Base-by-base conservation (phyloP, 1,140 invertebrate species). In the Penaeus indicus region DNA sequence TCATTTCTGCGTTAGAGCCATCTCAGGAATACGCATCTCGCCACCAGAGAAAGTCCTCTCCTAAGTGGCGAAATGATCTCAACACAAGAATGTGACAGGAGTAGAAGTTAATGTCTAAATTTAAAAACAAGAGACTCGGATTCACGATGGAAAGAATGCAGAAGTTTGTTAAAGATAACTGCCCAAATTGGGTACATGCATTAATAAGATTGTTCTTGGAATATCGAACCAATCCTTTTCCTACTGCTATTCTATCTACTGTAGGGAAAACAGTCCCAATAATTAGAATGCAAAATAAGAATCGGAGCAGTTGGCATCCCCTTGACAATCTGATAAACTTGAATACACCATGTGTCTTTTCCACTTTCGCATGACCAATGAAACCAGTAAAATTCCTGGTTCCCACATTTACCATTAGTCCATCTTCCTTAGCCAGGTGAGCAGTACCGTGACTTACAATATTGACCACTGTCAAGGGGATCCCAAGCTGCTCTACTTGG, bases 11-110 rank as follows among this genome's bases (percentile, higher is more conserved):
- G 47, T 38, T n/a, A 87, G 38, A 79, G 77, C 62, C 64, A 61
- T 81, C 72, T 88, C 86, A 88, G 86, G 86, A 88, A 64, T 88
- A 88, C 86, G 61, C 86, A 88, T 88, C 86, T 80, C 61, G 86
- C 86, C 86, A 88, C 86, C 86, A 88, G 16, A 88, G 86, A 42
- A 88, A 88, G n/a, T 75, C 54, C 25, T 38, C 27, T 64, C 63
- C 62, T 54, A 22, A 63, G 19, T 82, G 86, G 79, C 86, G 82
- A 80, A 80, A 88, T 88, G 80, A 27, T 42, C 54, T 82, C 54
- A 38, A 62, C 60, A 61, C 61, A 47, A 54, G 82, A 82, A 54
- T 38, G 16, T 61, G 19, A 81, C 42, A 54, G 38, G 42, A 42
- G 32, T 42, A 38, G 27, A 42, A 67, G 78, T 80, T 54, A 47